A percentile compares a stretch with the other conserved stretches of the same genome.
phyloP scores from a whole-genome alignment of 64 coral and sea anemone species.

The Stichodactyla helianthus region DNA sequence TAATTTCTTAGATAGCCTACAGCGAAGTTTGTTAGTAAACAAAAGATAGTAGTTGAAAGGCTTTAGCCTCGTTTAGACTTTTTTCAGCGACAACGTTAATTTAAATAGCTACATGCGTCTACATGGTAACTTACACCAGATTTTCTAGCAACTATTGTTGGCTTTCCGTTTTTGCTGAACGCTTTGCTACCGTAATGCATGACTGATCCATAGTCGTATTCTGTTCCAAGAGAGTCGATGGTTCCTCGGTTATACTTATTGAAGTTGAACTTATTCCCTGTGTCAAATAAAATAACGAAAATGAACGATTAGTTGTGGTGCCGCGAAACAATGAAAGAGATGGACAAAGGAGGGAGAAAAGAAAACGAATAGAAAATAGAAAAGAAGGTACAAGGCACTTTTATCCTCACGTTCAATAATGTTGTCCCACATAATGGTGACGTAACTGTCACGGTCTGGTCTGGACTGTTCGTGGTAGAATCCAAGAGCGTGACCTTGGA shows the following conservation, averaged over 20 bases:
- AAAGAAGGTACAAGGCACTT: not conserved
- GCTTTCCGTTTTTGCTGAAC: constrained; percentile 48
- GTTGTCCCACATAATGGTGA: constrained; percentile 41
- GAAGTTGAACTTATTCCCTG: constrained; percentile 61
- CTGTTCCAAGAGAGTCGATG: constrained; percentile 56
- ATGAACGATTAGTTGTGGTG: not conserved
- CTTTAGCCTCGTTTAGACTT: no score
- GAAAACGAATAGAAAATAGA: not conserved
- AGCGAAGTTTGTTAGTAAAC: no score
- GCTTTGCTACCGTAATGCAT: constrained; percentile 54
- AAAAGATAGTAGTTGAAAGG: no score
- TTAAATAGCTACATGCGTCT: no score
- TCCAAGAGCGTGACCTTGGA: constrained; percentile 56
- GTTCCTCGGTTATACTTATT: constrained; percentile 48
- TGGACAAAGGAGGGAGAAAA: not conserved
- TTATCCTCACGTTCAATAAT: constrained; percentile 20
- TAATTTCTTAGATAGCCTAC: no score
- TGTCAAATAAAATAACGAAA: not conserved
- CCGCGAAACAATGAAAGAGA: not conserved
- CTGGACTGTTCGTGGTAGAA: constrained; percentile 82
- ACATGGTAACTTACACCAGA: constrained; percentile 22
- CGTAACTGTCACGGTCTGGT: constrained; percentile 50
- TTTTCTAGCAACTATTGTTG: constrained; percentile 50
- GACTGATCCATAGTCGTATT: constrained; percentile 46
- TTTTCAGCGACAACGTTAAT: no score